These are phyloP conservation scores for Palythoa grandis DNA, from an alignment of 92 coral and sea anemone genomes.

Conservation along the genomic window DNA sequence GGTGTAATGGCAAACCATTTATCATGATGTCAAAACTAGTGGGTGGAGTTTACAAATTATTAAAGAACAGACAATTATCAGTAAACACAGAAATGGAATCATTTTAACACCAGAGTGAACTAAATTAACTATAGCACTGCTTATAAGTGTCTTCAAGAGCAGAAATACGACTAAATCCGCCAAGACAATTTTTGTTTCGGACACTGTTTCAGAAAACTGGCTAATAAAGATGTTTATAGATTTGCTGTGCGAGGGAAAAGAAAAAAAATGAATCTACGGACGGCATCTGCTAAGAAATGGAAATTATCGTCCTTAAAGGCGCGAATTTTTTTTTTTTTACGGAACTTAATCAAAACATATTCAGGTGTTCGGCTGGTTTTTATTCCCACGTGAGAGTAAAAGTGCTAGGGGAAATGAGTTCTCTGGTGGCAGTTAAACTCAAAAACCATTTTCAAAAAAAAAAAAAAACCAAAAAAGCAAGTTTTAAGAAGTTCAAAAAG, in stretches of 20 bases:
- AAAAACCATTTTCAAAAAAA: neutral
- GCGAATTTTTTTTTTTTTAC: neutral
- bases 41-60: slow-evolving; percentile 20
- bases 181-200: no score
- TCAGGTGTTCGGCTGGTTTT: slow-evolving; percentile 22
- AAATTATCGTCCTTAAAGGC: slow-evolving; percentile 20
- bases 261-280: neutral
- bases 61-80: neutral
- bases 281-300: slow-evolving; percentile 23
- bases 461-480: neutral
- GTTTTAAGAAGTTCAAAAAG: neutral
- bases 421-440: neutral
- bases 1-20: slow-evolving; percentile 18
- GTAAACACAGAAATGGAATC: slow-evolving; percentile 3
- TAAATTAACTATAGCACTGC: neutral
- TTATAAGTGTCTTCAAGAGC: neutral
- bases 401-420: neutral
- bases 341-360: neutral
- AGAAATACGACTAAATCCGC: no score
- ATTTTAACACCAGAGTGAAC: slow-evolving; percentile 14
- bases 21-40: slow-evolving; percentile 4
- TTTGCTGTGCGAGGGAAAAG: neutral
- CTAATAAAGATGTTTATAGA: neutral
- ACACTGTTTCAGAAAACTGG: no score
- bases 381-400: slow-evolving; percentile 5